Evolutionary conservation across 2,113 vertebrate species (phyloP).

Genomic region (Paramormyrops kingsleyae): DNA sequence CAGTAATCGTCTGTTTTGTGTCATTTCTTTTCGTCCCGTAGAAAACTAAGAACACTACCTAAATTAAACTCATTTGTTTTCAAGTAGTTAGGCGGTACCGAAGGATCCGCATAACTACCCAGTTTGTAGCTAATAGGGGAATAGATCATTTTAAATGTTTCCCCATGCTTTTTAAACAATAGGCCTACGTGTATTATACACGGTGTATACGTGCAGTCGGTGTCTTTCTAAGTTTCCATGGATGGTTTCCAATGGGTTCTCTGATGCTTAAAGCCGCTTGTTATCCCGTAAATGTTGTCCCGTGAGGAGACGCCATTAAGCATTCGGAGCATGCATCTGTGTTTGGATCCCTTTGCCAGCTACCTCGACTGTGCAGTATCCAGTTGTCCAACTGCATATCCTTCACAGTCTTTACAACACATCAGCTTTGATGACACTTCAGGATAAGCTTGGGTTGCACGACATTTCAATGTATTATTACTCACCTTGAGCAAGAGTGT

Average conservation of each 20-base stretch:
- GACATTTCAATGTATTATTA: background rate
- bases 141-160: background rate
- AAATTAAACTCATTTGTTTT: background rate
- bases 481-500: background rate
- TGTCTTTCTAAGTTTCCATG: background rate
- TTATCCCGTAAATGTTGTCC: background rate
- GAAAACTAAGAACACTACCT: background rate
- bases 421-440: background rate
- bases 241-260: background rate
- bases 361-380: slow-evolving; percentile 12
- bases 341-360: background rate
- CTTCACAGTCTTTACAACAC: background rate
- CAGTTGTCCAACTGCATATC: background rate
- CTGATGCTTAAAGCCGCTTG: background rate
- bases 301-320: too few relatives aligned
- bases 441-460: background rate
- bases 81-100: background rate
- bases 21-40: background rate
- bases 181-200: background rate
- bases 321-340: background rate
- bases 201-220: background rate
- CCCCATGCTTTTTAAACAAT: background rate
- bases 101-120: background rate
- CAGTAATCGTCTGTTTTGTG: background rate
- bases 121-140: background rate